Base-by-base conservation (phyloP, 30 jellyfish, hydroid and myxozoan genomes). In the Aurelia sp. region DNA sequence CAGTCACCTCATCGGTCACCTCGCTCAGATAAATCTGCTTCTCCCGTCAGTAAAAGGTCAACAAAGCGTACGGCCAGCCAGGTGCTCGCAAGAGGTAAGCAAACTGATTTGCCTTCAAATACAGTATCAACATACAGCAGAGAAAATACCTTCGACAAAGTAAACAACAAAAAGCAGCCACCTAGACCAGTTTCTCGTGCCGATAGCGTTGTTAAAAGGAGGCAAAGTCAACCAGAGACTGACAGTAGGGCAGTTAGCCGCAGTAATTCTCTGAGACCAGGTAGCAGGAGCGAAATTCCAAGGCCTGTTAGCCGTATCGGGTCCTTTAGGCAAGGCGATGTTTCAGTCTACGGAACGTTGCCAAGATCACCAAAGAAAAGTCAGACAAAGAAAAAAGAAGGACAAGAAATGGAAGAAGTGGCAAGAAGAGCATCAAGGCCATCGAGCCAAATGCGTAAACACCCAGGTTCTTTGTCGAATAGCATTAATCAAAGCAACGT, bases 321-420 rank as follows among this genome's bases (percentile, higher is more conserved):
- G 33, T 33, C 71, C 0, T 44, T 27, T 15, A 62, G 59, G 21
- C 79, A 63, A 62, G 62, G 59, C 15, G 33, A 18, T 48, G 79
- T 78, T 22, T 63, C 79, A 35, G 51, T 78, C 21, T 78, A 78
- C 50, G 89, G 72, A 13, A 78, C 89, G 12, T 53, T 78, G 72
- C 89, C 89, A 50, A 47, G 55, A 55, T 0, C 27, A 31, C 37
- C 52, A 40, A 33, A 8, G 62, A 17, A 33, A 27, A 27, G n/a
- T 6, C 23, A 18, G 18, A 13, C 60, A 3, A 27, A 69, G 20
- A 13, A 20, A 51, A 69, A 69, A 33, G 19, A 13, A 64, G 35
- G 10, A 20, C 35, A 64, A n/a, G 13, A 21, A n/a, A 21, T 64
- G 15, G 55, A 44, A 0, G 55, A 44, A 13, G 55, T 44, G 55